phyloP scores from a whole-genome alignment of 1,140 invertebrate species.

The Musca vetustissima region DNA sequence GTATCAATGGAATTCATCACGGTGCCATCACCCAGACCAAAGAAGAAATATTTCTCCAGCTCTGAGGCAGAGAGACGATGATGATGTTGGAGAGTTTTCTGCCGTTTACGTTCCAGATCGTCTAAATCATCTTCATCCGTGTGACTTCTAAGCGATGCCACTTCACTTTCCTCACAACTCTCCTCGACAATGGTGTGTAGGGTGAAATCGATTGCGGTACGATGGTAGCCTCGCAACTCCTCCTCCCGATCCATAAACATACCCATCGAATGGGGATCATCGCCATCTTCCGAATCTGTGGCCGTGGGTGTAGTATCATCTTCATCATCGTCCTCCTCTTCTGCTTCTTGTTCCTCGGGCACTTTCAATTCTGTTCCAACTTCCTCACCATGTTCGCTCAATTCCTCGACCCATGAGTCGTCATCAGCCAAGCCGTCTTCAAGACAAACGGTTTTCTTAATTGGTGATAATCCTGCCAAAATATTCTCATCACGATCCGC shows the following conservation, averaged over 20 bases:
- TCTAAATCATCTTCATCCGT: constrained; percentile 43
- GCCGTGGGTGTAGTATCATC: constrained; percentile 60
- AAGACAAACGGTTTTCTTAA: constrained; percentile 65
- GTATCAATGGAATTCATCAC: constrained; percentile 57
- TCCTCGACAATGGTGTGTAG: constrained; percentile 92
- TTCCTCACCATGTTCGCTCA: constrained; percentile 73
- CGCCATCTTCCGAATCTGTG: constrained; percentile 58
- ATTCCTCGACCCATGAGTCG: constrained; percentile 84
- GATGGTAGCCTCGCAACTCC: constrained; percentile 76
- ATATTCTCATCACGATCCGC: constrained; percentile 61
- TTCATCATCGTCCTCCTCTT: constrained; percentile 66
- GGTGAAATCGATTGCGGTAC: constrained; percentile 82
- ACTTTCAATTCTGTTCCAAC: constrained; percentile 61
- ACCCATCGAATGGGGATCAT: constrained; percentile 34
- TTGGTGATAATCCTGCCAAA: constrained; percentile 61
- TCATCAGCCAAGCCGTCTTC: constrained; percentile 83
- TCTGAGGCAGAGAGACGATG: constrained; percentile 74
- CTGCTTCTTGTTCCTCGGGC: constrained; percentile 77
- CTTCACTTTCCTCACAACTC: constrained; percentile 88
- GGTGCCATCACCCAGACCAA: constrained; percentile 74
- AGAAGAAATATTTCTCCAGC: constrained; percentile 90
- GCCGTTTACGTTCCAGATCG: constrained; percentile 36
- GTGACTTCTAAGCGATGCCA: constrained; percentile 57
- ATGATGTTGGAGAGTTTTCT: constrained; percentile 53
- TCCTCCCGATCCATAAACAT: constrained; percentile 70